Evolutionary conservation across 2,797 vertebrate genomes (phyloP).

Genomic region (Apogon hyalosoma): DNA sequence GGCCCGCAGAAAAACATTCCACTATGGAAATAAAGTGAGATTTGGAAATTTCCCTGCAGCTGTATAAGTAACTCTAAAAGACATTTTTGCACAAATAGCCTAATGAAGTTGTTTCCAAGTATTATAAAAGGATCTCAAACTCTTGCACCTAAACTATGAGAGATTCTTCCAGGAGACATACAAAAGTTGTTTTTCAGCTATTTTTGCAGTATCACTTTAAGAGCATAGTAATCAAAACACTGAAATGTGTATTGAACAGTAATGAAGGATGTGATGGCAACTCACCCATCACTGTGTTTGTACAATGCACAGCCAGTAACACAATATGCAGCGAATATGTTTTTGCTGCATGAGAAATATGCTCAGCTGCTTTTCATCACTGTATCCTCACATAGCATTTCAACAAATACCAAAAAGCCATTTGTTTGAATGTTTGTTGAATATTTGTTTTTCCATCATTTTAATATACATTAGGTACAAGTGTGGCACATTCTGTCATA

Average conservation of each 20-base stretch:
- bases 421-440: conserved; percentile 49
- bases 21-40: conserved; percentile 34
- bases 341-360: conserved; percentile 31
- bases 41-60: conserved; percentile 25
- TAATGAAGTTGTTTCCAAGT: conserved; percentile 27
- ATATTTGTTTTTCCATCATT: conserved; percentile 50
- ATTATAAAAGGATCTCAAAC: conserved; percentile 26
- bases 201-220: too few relatives aligned
- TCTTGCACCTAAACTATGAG: conserved; percentile 60
- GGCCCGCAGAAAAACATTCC: conserved; percentile 20
- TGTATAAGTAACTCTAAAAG: conserved; percentile 18
- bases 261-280: conserved; percentile 4
- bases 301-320: conserved; percentile 38
- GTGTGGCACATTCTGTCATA: conserved; percentile 69
- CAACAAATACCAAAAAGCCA: conserved; percentile 51
- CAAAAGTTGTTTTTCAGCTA: too few relatives aligned
- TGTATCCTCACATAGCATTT: conserved; percentile 49
- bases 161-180: conserved; percentile 10
- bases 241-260: too few relatives aligned
- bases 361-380: conserved; percentile 56
- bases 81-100: conserved; percentile 20
- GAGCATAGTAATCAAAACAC: too few relatives aligned
- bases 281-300: conserved; percentile 13
- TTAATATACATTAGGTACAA: conserved; percentile 71
- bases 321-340: conserved; percentile 43